These are phyloP conservation scores for Nyctereutes procyonoides DNA, from an alignment of 2,113 vertebrate species.

Conservation along the genomic window DNA sequence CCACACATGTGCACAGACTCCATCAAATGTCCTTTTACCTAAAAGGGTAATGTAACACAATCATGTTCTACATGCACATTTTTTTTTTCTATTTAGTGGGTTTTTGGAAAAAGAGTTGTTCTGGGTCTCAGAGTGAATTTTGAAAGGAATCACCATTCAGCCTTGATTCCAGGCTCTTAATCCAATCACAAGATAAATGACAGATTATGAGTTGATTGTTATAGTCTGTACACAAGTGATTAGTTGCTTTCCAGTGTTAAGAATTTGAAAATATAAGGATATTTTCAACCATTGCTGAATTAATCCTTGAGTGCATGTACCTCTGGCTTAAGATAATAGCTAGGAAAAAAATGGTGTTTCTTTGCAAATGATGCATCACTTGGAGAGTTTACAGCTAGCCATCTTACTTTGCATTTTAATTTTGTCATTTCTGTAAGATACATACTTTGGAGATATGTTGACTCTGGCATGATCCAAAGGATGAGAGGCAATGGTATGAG, in stretches of 20 bases:
- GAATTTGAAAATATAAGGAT: background rate
- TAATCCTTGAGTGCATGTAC: background rate
- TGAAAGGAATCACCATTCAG: background rate
- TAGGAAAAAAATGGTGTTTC: background rate
- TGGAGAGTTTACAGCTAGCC: background rate
- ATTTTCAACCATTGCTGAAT: background rate
- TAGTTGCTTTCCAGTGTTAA: background rate
- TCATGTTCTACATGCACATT: background rate
- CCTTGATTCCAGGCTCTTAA: slow-evolving; percentile 13
- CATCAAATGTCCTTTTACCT: background rate
- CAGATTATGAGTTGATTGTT: background rate
- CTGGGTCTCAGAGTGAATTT: slow-evolving; percentile 2
- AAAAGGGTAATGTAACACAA: background rate
- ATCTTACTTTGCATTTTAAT: background rate
- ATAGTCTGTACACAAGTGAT: slow-evolving; percentile 1
- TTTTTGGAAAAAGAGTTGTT: background rate
- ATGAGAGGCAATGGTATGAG: background rate
- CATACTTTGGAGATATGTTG: background rate
- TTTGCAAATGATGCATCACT: background rate
- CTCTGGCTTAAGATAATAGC: background rate
- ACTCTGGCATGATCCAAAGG: background rate
- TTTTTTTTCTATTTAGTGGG: background rate
- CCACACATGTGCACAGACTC: background rate
- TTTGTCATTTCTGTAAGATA: background rate
- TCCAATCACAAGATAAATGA: slow-evolving; percentile 4